Conservation (phyloP, 2,113 vertebrate species). For the Thermophis baileyi region DNA sequence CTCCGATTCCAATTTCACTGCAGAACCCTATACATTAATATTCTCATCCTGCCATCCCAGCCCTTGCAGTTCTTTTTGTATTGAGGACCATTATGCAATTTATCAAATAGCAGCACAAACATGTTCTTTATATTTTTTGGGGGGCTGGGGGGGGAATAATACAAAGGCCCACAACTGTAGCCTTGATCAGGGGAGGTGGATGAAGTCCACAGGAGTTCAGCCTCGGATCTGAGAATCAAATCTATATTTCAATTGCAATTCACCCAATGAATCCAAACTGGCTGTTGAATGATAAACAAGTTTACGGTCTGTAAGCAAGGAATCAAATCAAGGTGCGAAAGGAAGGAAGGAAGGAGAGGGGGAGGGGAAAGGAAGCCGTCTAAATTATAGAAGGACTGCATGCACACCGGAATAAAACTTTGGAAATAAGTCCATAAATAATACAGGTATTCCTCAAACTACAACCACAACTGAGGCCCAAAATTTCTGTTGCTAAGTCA, state of each 20-base stretch:
- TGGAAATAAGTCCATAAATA: conserved; percentile 41
- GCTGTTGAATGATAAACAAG: conserved; percentile 55
- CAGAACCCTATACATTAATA: not conserved
- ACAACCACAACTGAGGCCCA: accelerated
- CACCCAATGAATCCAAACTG: conserved; percentile 47
- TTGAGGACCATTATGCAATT: not conserved
- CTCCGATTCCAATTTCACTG: not conserved
- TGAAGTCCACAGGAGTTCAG: not conserved
- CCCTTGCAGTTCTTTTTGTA: not conserved
- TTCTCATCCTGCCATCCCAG: not conserved
- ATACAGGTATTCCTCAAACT: not conserved
- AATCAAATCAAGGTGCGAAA: conserved; percentile 34
- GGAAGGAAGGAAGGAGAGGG: not conserved
- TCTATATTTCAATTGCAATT: conserved; percentile 16
- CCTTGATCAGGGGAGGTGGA: not conserved
- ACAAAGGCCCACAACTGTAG: not conserved
- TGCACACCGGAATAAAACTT: conserved; percentile 32
- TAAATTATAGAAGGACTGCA: conserved; percentile 47
- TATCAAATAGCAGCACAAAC: not conserved
- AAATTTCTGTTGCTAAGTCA: not conserved
- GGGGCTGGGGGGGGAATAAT: not conserved
- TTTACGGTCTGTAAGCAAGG: conserved; percentile 58
- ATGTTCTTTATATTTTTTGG: not conserved
- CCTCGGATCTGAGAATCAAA: not conserved
- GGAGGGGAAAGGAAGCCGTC: not conserved